Evolutionary conservation across 2,797 vertebrate species (phyloP).

Genomic region (Chiroxiphia lanceolata): DNA sequence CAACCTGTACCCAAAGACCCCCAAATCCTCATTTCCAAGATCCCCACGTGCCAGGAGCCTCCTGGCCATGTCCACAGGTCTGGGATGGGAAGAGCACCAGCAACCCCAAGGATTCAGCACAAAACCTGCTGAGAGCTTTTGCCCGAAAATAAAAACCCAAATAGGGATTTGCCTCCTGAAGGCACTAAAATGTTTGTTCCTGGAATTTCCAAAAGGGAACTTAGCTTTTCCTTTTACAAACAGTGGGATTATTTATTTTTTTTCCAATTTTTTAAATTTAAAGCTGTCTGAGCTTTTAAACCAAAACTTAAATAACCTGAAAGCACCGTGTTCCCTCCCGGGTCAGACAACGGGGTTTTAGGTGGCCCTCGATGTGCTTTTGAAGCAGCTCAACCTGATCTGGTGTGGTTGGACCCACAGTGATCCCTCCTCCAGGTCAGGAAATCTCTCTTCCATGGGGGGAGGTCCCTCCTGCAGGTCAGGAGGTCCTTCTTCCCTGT

Average conservation of each 20-base stretch:
- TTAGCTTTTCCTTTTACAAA: not conserved
- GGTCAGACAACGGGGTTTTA: no score
- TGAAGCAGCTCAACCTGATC: not conserved
- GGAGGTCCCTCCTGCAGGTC: not conserved
- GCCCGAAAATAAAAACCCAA: not conserved
- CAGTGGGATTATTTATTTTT: fast-evolving
- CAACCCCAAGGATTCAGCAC: not conserved
- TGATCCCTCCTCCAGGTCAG: not conserved
- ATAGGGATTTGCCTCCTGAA: not conserved
- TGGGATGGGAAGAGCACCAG: not conserved
- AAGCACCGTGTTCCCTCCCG: not conserved
- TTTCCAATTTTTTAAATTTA: not conserved
- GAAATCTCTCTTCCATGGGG: not conserved
- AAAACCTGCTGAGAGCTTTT: not conserved
- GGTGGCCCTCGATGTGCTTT: not conserved
- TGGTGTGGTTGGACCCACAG: not conserved
- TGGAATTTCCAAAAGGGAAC: not conserved
- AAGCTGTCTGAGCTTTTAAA: not conserved
- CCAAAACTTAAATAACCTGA: not conserved
- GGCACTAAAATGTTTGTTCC: not conserved
- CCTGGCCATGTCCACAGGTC: not conserved
- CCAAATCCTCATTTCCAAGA: not conserved
- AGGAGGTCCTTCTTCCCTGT: not conserved
- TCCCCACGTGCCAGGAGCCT: not conserved
- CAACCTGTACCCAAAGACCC: not conserved